Evolutionary conservation across 2,113 vertebrate genomes (phyloP).

Genomic region (Leptodactylus fuscus): DNA sequence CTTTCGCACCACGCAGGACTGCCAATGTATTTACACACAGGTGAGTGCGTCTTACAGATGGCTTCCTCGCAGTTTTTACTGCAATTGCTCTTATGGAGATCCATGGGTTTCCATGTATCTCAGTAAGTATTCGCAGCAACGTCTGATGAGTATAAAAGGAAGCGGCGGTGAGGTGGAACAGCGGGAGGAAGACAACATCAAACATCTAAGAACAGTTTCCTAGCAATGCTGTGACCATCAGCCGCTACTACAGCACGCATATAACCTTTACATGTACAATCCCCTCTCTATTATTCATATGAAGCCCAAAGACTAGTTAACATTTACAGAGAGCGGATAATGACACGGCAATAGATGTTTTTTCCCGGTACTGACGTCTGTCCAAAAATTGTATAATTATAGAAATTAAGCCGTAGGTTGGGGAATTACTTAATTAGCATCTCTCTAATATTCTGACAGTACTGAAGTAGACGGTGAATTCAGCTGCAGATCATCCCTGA

Average conservation of each 20-base stretch:
- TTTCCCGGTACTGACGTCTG: not conserved
- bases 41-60: not conserved
- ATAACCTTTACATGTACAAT: conserved; percentile 30
- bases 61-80: not conserved
- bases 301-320: conserved; percentile 17
- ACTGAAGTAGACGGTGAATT: not conserved
- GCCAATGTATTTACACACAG: not conserved
- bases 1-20: not conserved
- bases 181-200: conserved; percentile 10
- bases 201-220: conserved; percentile 24
- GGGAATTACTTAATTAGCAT: not conserved
- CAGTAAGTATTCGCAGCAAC: not conserved
- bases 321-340: not conserved
- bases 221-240: not conserved
- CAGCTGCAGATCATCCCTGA: not conserved
- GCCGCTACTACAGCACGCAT: not conserved
- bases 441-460: not conserved
- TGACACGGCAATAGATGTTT: not conserved
- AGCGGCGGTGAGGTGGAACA: not conserved
- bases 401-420: conserved; percentile 5
- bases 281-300: not conserved
- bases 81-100: not conserved
- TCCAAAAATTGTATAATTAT: not conserved
- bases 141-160: conserved; percentile 3
- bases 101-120: not conserved